Evolutionary conservation across 1,140 invertebrate genomes (phyloP).

Genomic region (Helicoverpa zea): DNA sequence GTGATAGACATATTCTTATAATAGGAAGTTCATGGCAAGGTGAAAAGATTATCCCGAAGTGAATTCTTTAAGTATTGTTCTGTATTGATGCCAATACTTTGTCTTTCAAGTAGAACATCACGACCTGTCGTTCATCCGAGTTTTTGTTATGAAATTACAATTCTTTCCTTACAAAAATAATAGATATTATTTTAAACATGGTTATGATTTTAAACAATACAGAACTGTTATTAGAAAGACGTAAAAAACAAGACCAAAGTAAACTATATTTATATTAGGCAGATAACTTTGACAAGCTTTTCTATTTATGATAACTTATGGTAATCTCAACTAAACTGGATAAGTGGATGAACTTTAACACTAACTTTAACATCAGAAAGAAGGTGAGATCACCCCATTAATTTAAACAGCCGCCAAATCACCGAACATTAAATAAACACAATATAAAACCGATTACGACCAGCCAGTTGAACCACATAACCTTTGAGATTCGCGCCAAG

Average conservation of each 20-base stretch:
- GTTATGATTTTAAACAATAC: neutral
- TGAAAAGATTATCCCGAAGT: neutral
- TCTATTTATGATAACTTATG: no score
- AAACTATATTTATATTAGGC: no score
- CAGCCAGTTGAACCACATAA: constrained; percentile 5
- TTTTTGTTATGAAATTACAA: constrained; percentile 14
- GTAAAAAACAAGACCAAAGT: no score
- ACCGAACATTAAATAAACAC: neutral
- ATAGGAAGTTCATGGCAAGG: neutral
- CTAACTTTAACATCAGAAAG: neutral
- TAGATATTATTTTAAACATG: neutral
- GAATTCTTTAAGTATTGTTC: neutral
- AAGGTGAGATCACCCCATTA: neutral
- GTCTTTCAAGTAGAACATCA: constrained; percentile 1
- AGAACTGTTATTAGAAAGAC: no score
- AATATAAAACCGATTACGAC: constrained; percentile 3
- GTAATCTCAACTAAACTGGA: no score
- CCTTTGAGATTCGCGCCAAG: constrained; percentile 4
- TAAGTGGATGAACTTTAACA: no score
- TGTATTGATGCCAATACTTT: constrained; percentile 20
- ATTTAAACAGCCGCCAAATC: neutral
- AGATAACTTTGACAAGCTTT: no score
- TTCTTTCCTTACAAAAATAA: neutral
- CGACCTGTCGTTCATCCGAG: constrained; percentile 19
- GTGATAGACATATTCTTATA: no score